Base-by-base conservation (phyloP, 2,797 vertebrate species). In the Poecilia gillii region DNA sequence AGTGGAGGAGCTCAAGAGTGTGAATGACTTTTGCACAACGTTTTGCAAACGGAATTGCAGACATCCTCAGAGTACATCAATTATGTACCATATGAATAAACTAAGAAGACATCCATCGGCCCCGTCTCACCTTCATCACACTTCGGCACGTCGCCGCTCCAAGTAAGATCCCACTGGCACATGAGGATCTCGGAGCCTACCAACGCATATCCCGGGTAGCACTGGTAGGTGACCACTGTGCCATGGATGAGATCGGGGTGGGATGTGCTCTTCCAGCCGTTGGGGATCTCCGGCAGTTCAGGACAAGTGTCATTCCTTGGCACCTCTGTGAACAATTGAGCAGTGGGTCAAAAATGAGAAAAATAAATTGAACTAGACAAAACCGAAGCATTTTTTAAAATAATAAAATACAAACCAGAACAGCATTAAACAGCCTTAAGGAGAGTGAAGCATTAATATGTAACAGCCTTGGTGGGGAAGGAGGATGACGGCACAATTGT, bases 111-210 rank as follows among this genome's bases (percentile, higher is more conserved):
- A 45, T 73, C 43, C 11, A 2, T n/a, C 2, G 33, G 46, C 64
- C 41, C 84, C 31, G 6, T 73, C 97, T 97, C 89, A 99, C 98
- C 97, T 92, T 97, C 95, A 90, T 98, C 97, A 66, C 98, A 99
- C 77, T 93, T 93, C 0, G 98, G 98, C 53, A 98, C 95, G 39
- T 99, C 98, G 0, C 97, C 97, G 0, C 98, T 99, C 98, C 98
- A 99, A 0, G 96, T 96, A 71, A 99, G 96, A 89, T 99, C 98
- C 98, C 98, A 99, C 90, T 99, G 98, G 88, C 98, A 99, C 98
- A 99, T 99, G 82, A 99, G 97, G 85, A 98, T 96, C 90, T 99
- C 98, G 0, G 97, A 96, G 82, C 98, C 98, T 0, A 92, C 87
- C 87, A 99, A 91, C 83, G 97, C 96, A 81, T 92, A 99, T 49